Base-by-base conservation (phyloP, 2,888 invertebrate species). In the Periphyllus acericola region DNA sequence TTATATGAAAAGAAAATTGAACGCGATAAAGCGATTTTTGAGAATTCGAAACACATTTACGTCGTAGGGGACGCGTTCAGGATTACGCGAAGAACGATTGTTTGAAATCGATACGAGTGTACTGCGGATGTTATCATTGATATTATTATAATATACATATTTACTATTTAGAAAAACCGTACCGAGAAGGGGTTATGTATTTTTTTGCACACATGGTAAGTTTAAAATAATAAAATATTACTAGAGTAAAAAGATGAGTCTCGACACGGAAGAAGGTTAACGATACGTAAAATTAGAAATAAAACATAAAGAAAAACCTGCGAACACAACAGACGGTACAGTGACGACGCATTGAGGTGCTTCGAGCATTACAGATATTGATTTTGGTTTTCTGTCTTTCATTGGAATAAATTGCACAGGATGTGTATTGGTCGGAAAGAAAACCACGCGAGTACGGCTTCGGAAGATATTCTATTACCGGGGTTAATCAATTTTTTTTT, bases 391-490 rank as follows among this genome's bases (percentile, higher is more conserved):
- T 55, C 36, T 36, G 60, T 55, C 60, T 74, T 83, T 74, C 74
- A 32, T 72, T 55, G 46, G 83, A 71, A 71, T 19, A 55, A 83
- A 25, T 55, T 75, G 75, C 60, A 80, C 55, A 55, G 55, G 83
- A 74, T 21, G 83, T 55, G 83, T 71, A 32, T 32, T 32, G 71
- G 40, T 79, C 25, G 66, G 71, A 72, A 72, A 72, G 29, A 79
- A 46, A 82, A 82, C 52, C 36, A 19, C 32, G 29, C 32, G 79
- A 80, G 14, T 11, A 86, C 9, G 86, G 72, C 60, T 86, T 80
- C 86, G 60, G 32, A n/a, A 21, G 72, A 36, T 83, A 83, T 85
- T 85, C 85, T 34, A 21, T 85, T 85, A 78, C 84, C 71, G 34
- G 71, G 74, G 83, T 83, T 75, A 75, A 83, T 83, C 74, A 60